Evolutionary conservation across 2,797 vertebrate genomes (phyloP).

Genomic region (Pachyuromys duprasi): DNA sequence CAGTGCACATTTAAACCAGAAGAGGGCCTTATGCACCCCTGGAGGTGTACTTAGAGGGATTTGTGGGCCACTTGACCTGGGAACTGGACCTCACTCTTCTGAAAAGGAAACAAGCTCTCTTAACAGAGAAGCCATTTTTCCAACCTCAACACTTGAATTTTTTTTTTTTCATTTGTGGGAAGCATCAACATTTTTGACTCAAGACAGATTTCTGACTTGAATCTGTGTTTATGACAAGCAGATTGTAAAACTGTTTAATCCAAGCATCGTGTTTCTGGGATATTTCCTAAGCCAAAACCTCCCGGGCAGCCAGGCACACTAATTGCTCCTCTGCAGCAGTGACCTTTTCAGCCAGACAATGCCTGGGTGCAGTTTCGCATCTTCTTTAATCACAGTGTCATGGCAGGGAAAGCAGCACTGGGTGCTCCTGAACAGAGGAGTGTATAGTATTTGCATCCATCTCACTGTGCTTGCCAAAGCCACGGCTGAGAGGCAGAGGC

Average conservation of each 20-base stretch:
- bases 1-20: neutral
- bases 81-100: neutral
- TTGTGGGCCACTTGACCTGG: neutral
- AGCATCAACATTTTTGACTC: constrained; percentile 41
- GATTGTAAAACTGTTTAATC: constrained; percentile 83
- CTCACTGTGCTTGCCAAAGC: constrained; percentile 53
- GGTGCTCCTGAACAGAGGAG: neutral
- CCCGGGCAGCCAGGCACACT: constrained; percentile 76
- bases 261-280: constrained; percentile 72
- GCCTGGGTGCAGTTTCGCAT: constrained; percentile 73
- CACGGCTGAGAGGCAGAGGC: neutral
- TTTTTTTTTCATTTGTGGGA: constrained; percentile 18
- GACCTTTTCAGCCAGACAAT: constrained; percentile 85
- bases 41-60: neutral
- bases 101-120: neutral
- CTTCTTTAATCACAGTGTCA: constrained; percentile 77
- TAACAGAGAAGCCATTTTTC: neutral
- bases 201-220: constrained; percentile 47
- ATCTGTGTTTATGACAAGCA: constrained; percentile 76
- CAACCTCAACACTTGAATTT: neutral
- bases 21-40: too few species aligned
- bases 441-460: neutral
- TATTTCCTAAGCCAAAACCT: constrained; percentile 75
- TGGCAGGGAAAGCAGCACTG: constrained; percentile 59
- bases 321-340: constrained; percentile 85